phyloP scores from a whole-genome alignment of 1,140 invertebrate genomes.

The Sitobion miscanthi region DNA sequence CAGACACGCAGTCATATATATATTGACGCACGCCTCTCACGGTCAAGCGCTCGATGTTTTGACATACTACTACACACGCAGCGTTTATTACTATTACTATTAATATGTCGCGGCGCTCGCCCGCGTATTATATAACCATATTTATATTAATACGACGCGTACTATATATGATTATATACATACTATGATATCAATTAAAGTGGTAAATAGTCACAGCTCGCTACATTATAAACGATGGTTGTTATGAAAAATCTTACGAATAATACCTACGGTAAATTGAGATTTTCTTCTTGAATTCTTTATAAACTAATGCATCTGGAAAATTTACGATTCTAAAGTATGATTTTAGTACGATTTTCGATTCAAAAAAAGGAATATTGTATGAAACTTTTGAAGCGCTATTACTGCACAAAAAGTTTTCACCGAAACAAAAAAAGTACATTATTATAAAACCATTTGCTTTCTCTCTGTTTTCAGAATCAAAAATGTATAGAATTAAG shows the following conservation, averaged over 20 bases:
- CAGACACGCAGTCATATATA: too few species aligned
- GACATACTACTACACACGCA: too few species aligned
- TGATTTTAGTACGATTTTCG: background rate
- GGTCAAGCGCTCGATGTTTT: too few species aligned
- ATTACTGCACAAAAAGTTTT: background rate
- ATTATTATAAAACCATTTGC: slow-evolving; percentile 32
- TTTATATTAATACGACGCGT: too few species aligned
- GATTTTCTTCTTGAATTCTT: background rate
- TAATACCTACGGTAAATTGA: background rate
- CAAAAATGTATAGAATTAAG: background rate
- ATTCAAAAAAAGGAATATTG: background rate
- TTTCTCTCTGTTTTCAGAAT: background rate
- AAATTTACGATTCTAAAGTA: background rate
- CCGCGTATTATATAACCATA: too few species aligned
- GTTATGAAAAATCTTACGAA: background rate
- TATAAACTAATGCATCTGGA: background rate
- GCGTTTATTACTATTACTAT: too few species aligned
- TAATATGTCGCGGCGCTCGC: too few species aligned
- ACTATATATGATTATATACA: too few species aligned
- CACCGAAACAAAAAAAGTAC: background rate
- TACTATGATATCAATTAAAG: too few species aligned
- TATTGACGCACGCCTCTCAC: too few species aligned
- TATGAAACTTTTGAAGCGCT: background rate
- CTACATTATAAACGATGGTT: background rate
- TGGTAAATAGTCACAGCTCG: too few species aligned